These are phyloP conservation scores for Drepana falcataria DNA, from an alignment of 2,888 invertebrate genomes.

Conservation along the genomic window DNA sequence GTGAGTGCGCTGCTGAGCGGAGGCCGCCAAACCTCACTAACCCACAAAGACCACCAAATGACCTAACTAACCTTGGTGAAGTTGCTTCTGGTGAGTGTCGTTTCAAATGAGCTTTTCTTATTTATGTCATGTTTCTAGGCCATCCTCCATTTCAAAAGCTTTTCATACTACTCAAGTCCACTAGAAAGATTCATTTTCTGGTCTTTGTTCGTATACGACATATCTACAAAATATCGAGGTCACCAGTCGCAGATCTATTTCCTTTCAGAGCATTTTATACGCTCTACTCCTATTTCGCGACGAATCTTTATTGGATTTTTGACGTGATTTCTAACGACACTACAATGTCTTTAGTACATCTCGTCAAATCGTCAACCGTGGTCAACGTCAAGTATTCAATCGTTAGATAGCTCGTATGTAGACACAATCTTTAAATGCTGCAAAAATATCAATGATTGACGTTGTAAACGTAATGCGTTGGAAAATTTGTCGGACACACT, in stretches of 20 bases:
- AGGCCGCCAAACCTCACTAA: conserved; percentile 30
- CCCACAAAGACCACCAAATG: conserved; percentile 23
- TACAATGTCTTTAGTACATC: conserved; percentile 1
- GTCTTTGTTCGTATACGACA: too few species aligned
- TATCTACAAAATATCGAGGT: conserved; percentile 8
- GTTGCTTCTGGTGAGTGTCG: conserved; percentile 37
- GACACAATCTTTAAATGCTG: conserved; percentile 22
- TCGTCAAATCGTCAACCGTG: too few species aligned
- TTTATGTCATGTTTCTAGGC: conserved; percentile 11
- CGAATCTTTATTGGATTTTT: conserved; percentile 15
- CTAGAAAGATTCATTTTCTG: neutral
- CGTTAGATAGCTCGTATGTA: too few species aligned
- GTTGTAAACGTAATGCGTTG: conserved; percentile 31
- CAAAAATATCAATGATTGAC: conserved; percentile 52
- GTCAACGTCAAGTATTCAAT: too few species aligned
- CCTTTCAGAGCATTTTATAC: conserved; percentile 12
- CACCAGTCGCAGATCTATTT: conserved; percentile 7
- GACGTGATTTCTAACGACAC: neutral
- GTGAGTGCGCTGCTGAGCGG: conserved; percentile 53
- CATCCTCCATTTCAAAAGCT: conserved; percentile 23
- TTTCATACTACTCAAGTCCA: conserved; percentile 7
- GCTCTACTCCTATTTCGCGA: conserved; percentile 8
- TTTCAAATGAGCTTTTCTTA: conserved; percentile 21
- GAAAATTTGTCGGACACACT: conserved; percentile 29
- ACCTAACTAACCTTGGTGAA: conserved; percentile 35